phyloP scores from a whole-genome alignment of 2,888 invertebrate species.

The Sturmia bella region DNA sequence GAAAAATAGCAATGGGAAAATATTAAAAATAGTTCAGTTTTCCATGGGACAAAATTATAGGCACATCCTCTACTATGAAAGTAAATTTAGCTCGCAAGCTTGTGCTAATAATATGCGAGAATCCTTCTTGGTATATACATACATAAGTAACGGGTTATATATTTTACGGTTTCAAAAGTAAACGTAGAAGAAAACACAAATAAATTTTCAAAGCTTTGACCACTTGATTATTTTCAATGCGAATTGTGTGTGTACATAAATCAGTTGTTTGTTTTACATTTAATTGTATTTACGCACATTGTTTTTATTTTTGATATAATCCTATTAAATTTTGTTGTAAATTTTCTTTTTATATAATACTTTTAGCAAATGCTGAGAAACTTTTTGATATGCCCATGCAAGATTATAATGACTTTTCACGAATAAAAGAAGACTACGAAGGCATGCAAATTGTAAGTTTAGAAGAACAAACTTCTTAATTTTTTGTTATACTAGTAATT shows the following conservation, averaged over 20 bases:
- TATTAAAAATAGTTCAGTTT: too few species aligned
- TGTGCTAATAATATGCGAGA: too few species aligned
- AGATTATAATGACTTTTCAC: slow-evolving; percentile 89
- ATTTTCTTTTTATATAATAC: neutral
- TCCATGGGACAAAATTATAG: too few species aligned
- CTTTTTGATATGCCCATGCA: slow-evolving; percentile 93
- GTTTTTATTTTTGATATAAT: slow-evolving; percentile 62
- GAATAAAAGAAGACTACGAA: slow-evolving; percentile 85
- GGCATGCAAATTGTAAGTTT: slow-evolving; percentile 84
- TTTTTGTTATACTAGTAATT: slow-evolving; percentile 8
- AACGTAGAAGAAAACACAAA: too few species aligned
- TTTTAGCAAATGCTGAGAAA: slow-evolving; percentile 88
- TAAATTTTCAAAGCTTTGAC: too few species aligned
- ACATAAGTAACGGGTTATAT: too few species aligned
- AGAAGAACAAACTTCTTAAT: slow-evolving; percentile 28
- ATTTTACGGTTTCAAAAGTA: too few species aligned
- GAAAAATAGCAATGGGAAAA: too few species aligned
- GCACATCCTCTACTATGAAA: too few species aligned
- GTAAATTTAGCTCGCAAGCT: too few species aligned
- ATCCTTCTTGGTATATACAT: too few species aligned
- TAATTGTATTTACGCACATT: slow-evolving; percentile 60
- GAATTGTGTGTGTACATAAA: neutral
- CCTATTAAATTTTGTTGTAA: slow-evolving; percentile 15
- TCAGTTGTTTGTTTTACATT: slow-evolving; percentile 51
- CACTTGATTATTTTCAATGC: slow-evolving; percentile 11